Base-by-base conservation (phyloP, 2,797 vertebrate species). In the Rhincodon typus region DNA sequence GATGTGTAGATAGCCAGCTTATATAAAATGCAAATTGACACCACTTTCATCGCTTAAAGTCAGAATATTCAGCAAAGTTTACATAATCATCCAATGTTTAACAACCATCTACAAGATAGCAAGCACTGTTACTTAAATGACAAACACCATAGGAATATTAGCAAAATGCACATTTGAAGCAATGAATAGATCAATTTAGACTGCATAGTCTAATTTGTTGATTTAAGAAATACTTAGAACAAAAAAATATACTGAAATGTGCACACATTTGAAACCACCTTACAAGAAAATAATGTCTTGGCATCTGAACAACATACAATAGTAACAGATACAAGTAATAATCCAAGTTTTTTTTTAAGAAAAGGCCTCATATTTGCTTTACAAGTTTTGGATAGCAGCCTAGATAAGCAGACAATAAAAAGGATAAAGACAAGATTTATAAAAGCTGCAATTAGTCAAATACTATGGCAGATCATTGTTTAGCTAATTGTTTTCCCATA, bases 401-500 rank as follows among this genome's bases (percentile, higher is more conserved):
- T 74, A 74, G 70, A 95, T 95, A 95, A 77, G 69, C 94, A 95
- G 94, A 74, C 46, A 95, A 95, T 95, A 95, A 72, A 77, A 50
- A 53, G 46, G 42, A 74, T 77, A 95, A 95, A 74, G 46, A n/a
- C 70, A 50, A 74, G 94, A 95, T 53, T 95, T 95, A 95, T n/a
- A n/a, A n/a, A n/a, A 95, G 70, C 69, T 77, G 69, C 94, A 95
- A 72, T 95, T 74, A 95, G 94, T 95, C 70, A 74, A 95, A 95
- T 57, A 27, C 94, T 95, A 72, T 57, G 70, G 94, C 94, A 95
- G 69, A 57, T 77, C 72, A 53, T 77, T 95, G 72, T 95, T 77
- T 50, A 95, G 94, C 94, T 95, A 95, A 95, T 95, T 95, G 94
- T 95, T 95, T 95, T 74, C 70, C 70, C 70, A 74, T 74, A 74